Conservation (phyloP, 2,888 invertebrate genomes). For the Eristalis pertinax region DNA sequence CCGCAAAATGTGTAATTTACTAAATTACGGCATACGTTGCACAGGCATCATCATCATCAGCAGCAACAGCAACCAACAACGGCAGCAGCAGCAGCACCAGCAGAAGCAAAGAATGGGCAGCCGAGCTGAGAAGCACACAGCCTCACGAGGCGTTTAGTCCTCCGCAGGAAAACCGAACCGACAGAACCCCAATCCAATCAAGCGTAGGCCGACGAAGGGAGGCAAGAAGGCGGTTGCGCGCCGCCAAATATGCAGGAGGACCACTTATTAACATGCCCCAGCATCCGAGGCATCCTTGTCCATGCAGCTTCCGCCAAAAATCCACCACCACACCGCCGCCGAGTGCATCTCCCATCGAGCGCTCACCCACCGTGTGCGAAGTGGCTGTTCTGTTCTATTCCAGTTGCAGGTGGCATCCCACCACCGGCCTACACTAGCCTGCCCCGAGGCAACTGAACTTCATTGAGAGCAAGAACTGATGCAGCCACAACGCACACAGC, state of each 20-base stretch:
- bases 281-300: conserved; percentile 68
- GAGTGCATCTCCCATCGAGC: background rate
- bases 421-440: conserved; percentile 27
- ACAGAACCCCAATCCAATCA: conserved; percentile 54
- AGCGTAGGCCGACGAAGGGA: conserved; percentile 64
- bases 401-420: conserved; percentile 53
- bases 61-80: conserved; percentile 25
- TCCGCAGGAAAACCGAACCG: conserved; percentile 35
- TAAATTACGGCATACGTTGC: conserved; percentile 74
- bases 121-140: background rate
- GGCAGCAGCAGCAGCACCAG: background rate
- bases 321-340: conserved; percentile 33
- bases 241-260: conserved; percentile 47
- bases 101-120: conserved; percentile 32
- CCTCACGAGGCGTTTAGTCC: conserved; percentile 62
- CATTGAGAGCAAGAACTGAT: conserved; percentile 47
- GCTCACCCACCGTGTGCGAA: conserved; percentile 26
- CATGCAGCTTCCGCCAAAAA: conserved; percentile 61
- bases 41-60: conserved; percentile 55
- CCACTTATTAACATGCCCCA: conserved; percentile 72
- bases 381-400: conserved; percentile 15
- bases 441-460: conserved; percentile 64
- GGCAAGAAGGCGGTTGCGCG: conserved; percentile 35
- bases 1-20: conserved; percentile 74
- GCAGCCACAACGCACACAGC: background rate